A percentile compares a stretch with the other conserved stretches of the same genome.
phyloP scores from a whole-genome alignment of 2,113 vertebrate species.

The Fukomys damarensis region DNA sequence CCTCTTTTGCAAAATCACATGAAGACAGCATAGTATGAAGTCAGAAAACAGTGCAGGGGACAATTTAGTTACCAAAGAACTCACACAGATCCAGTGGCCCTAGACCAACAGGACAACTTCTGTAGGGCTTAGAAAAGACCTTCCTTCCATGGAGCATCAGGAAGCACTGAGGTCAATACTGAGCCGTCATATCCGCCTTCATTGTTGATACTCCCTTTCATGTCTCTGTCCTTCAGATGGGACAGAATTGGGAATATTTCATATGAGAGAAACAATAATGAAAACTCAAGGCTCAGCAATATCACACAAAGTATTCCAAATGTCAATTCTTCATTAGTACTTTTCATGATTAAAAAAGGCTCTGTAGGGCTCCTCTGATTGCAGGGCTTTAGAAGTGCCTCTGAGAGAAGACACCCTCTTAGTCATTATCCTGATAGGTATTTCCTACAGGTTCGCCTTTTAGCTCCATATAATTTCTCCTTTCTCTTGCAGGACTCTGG shows the following conservation, averaged over 20 bases:
- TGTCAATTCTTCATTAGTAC: constrained; percentile 50
- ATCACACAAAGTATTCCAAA: not conserved
- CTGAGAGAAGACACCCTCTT: not conserved
- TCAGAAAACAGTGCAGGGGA: not conserved
- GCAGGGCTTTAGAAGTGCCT: not conserved
- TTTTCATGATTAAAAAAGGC: constrained; percentile 42
- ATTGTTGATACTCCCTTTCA: not conserved
- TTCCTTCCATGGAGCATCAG: not conserved
- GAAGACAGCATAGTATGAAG: not conserved
- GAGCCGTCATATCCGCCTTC: not conserved
- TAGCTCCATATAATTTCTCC: not conserved
- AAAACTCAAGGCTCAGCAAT: constrained; percentile 68
- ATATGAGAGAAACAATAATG: constrained; percentile 52
- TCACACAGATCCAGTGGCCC: rapidly evolving
- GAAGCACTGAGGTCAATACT: not conserved
- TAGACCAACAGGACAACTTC: not conserved
- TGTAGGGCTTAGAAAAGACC: not conserved
- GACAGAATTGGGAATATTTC: constrained; percentile 4
- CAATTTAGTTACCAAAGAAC: not conserved
- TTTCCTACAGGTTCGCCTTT: not conserved
- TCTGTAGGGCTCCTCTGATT: not conserved
- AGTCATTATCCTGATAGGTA: not conserved
- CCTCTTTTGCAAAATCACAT: not conserved
- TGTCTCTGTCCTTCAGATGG: not conserved
- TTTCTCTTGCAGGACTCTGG: not conserved